Evolutionary conservation across 92 coral and sea anemone species (phyloP).

Genomic region (Palythoa caribaeorum): DNA sequence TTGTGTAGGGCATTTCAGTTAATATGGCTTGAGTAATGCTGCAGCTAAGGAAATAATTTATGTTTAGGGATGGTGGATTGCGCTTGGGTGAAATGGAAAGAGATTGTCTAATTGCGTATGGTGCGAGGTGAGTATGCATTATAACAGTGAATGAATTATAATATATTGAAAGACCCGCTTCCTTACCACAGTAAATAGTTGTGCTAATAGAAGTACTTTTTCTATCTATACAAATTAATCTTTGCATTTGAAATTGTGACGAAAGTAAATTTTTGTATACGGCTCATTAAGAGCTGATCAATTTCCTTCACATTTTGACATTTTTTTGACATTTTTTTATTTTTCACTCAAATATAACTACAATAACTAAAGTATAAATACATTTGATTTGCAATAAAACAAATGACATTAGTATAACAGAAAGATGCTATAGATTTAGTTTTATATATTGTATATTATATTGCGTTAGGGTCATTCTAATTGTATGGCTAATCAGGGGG

Average conservation of each 20-base stretch:
- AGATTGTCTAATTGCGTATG: conserved; percentile 96
- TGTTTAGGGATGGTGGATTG: conserved; percentile 91
- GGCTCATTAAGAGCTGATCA: neutral
- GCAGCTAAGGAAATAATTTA: neutral
- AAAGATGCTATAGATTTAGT: too few relatives aligned
- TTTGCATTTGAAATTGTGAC: neutral
- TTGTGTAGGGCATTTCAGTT: neutral
- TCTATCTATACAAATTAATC: too few relatives aligned
- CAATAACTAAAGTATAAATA: too few relatives aligned
- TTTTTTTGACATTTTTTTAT: too few relatives aligned
- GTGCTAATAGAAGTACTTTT: neutral
- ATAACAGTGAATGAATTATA: too few relatives aligned
- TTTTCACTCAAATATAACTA: too few relatives aligned
- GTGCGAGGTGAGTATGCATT: conserved; percentile 78
- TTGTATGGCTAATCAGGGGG: too few relatives aligned
- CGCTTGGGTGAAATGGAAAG: conserved; percentile 99
- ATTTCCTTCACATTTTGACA: too few relatives aligned
- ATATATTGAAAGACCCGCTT: neutral
- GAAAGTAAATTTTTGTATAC: neutral
- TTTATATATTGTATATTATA: too few relatives aligned
- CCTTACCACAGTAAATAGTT: neutral
- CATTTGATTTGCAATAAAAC: too few relatives aligned
- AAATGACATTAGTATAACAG: too few relatives aligned
- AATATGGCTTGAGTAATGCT: neutral
- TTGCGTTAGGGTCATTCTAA: too few relatives aligned